Evolutionary conservation across 2,888 invertebrate genomes (phyloP), one percentile per base, ranked within the genome.

Genomic region (Caenorhabditis sp.): DNA sequence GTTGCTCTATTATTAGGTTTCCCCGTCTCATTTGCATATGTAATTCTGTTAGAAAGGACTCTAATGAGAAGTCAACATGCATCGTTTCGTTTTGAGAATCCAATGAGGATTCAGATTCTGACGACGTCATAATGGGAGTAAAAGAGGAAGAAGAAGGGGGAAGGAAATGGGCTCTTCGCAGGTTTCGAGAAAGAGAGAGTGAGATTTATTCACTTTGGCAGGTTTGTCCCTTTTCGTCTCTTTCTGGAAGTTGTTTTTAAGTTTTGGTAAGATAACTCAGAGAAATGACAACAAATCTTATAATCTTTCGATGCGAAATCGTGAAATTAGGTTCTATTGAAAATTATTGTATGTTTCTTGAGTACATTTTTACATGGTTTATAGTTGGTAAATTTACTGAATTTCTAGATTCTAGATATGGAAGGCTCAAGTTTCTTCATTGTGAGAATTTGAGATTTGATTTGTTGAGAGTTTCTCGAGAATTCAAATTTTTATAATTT

Each of bases 11-110:
- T 26, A 54, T 24, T 54, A 24, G 14, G 26, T 24, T 54, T 12
- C 26, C 14, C 24, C 24, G 5, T 54, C 26, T 26, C 7, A n/a
- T n/a, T 54, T 54, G 24, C 54, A 54, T 54, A n/a, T n/a, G n/a
- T n/a, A 54, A 54, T 10, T 54, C 10, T 22, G 26, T 54, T 54
- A 12, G 26, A 10, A 10, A 12, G 6, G 6, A 38, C 22, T 26
- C 54, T 54, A 54, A 54, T 54, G 24, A 54, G 54, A 54, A 26
- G 24, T 54, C 54, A 54, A 24, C 24, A 47, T 12, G 51, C 51
- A 22, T 51, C 22, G 12, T n/a, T 51, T 51, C 51, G 8, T 51
- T 51, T 51, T 51, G 47, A 19, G 47, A 26, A 19, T 6, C 6
- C 8, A 12, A 54, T 54, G 24, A 26, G 47, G 26, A 54, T 54